Percentiles rank a stretch among this genome's conserved stretches.
Evolutionary conservation across 2,797 vertebrate species (phyloP).

Genomic region (Graptemys geographica): DNA sequence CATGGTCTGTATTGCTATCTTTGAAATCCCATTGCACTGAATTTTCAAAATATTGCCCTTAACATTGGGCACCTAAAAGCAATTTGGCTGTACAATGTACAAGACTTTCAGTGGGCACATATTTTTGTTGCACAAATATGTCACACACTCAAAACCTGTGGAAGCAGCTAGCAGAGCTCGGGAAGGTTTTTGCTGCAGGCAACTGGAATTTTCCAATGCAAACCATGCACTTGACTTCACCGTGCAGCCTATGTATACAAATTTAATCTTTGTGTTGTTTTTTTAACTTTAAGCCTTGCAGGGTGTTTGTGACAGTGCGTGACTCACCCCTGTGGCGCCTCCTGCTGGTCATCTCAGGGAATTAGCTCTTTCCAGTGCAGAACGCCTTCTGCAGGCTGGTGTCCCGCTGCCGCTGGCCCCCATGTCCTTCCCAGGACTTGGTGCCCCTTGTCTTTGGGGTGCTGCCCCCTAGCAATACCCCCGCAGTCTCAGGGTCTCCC

Average conservation of each 20-base stretch:
- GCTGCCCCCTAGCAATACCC: too few relatives aligned
- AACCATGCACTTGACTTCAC: not conserved
- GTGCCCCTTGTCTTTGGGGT: too few relatives aligned
- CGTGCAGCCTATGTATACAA: not conserved
- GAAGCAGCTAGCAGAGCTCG: rapidly evolving
- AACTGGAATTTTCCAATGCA: not conserved
- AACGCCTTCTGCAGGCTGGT: too few relatives aligned
- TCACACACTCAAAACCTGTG: not conserved
- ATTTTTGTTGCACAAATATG: not conserved
- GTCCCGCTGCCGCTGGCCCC: too few relatives aligned
- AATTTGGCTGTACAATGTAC: not conserved
- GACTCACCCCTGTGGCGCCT: too few relatives aligned
- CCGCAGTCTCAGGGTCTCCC: too few relatives aligned
- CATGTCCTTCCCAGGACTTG: too few relatives aligned
- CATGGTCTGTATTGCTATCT: not conserved
- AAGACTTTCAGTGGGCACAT: not conserved
- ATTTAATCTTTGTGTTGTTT: not conserved
- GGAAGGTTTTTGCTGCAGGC: not conserved
- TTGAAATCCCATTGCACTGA: not conserved
- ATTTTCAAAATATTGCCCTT: not conserved
- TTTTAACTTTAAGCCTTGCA: not conserved
- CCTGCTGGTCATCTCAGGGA: too few relatives aligned
- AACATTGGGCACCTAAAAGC: not conserved
- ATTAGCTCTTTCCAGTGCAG: too few relatives aligned
- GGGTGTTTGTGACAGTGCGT: too few relatives aligned